Conservation (phyloP, 64 coral and sea anemone species). For the Pachyseris speciosa region DNA sequence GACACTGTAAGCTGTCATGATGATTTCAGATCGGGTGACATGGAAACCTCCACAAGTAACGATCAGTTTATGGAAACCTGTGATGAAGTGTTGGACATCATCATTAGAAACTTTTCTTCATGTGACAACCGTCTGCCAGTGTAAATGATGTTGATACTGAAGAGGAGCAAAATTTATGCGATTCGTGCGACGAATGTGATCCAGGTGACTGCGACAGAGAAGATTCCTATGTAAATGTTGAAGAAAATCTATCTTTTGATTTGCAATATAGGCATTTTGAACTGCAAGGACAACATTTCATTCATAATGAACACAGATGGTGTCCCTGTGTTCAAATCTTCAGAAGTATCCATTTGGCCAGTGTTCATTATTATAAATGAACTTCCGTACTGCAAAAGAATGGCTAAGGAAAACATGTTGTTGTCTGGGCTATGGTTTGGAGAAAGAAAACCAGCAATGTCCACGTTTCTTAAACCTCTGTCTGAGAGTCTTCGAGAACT, state of each 20-base stretch:
- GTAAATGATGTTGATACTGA: background rate
- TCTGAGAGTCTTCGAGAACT: background rate
- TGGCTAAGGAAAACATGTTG: constrained; percentile 66
- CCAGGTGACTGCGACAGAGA: background rate
- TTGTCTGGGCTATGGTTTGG: constrained; percentile 76
- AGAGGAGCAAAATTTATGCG: background rate
- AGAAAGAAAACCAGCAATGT: constrained; percentile 65
- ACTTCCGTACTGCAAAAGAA: constrained; percentile 47
- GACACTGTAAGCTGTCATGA: background rate
- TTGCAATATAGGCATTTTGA: background rate
- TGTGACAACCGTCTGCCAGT: background rate
- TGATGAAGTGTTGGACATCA: background rate
- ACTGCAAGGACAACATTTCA: background rate
- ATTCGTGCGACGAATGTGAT: background rate
- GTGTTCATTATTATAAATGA: constrained; percentile 33
- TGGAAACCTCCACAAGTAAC: background rate
- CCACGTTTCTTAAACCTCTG: constrained; percentile 61
- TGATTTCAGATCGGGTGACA: background rate
- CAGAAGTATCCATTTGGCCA: constrained; percentile 55
- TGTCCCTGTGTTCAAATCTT: constrained; percentile 57
- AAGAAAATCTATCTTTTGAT: background rate
- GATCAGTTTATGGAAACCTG: background rate
- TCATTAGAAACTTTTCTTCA: background rate
- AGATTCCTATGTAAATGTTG: background rate
- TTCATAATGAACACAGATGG: constrained; percentile 53